Conservation (phyloP, 2,888 invertebrate species). For the Diarsia dahlii region DNA sequence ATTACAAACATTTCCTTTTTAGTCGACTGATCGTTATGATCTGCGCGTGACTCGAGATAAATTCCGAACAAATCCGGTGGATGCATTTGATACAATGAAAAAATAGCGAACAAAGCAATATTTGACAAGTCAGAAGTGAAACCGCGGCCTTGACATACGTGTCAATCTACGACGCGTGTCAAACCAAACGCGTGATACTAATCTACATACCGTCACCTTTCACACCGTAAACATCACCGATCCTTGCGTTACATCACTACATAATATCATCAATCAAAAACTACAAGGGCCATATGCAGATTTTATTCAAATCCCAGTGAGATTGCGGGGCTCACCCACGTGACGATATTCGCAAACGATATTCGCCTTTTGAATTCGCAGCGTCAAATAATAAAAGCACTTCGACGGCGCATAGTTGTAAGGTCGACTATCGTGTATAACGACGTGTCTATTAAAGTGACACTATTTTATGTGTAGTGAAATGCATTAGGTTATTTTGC, state of each 20-base stretch:
- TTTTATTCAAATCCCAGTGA: conserved; percentile 81
- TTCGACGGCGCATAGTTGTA: conserved; percentile 72
- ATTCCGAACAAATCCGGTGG: conserved; percentile 75
- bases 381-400: conserved; percentile 70
- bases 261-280: conserved; percentile 84
- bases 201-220: conserved; percentile 89
- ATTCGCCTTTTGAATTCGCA: conserved; percentile 70
- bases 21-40: conserved; percentile 58
- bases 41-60: conserved; percentile 76
- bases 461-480: conserved; percentile 78
- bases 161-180: conserved; percentile 81
- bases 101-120: conserved; percentile 78
- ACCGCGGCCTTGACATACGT: conserved; percentile 83
- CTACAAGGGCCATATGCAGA: conserved; percentile 83
- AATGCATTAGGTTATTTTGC: conserved; percentile 87
- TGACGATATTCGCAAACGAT: conserved; percentile 72
- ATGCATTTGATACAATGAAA: conserved; percentile 62
- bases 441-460: conserved; percentile 76
- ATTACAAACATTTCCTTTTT: conserved; percentile 67
- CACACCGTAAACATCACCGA: conserved; percentile 79
- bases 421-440: conserved; percentile 80
- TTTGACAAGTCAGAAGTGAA: conserved; percentile 81
- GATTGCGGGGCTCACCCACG: conserved; percentile 82
- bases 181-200: conserved; percentile 81
- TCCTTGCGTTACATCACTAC: conserved; percentile 80